Base-by-base conservation (phyloP, 2,888 invertebrate genomes). In the Pollenia griseotomentosa region DNA sequence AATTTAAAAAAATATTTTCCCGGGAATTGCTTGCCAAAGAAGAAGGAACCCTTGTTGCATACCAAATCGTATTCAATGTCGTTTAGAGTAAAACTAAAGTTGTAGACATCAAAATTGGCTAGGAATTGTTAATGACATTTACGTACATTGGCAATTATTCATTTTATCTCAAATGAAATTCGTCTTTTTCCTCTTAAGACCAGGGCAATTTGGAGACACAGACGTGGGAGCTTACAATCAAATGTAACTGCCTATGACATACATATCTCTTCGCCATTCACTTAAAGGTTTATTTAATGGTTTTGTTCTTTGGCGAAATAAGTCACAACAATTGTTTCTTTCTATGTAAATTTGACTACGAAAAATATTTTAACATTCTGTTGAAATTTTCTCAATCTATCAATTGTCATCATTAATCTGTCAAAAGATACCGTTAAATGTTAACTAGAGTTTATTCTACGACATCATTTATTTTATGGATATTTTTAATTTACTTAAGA, bases 111-210 rank as follows among this genome's bases (percentile, higher is more conserved):
- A 68, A 74, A 68, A 63, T 68, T 70, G 12, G 2, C 55, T 74
- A 79, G 42, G 80, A 74, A 85, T 68, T 55, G 19, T 74, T 68
- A 46, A 70, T 85, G 84, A 70, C 74, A 63, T 66, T 5, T 74
- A 59, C 78, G 74, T 78, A 82, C 42, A 55, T 82, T 66, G 73
- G 70, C 78, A 82, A 86, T 86, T 82, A 82, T 82, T 86, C 86
- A 82, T 85, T 77, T 77, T 68, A 23, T 65, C 11, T 8, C 23
- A 59, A 79, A 66, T 66, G 51, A 78, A 59, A 61, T 66, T 79
- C 44, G 23, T 61, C 33, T 84, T 51, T 42, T 46, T 19, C 77
- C n/a, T 74, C n/a, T 19, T 44, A 55, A 2, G 8, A 53, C 11
- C 8, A 63, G 23, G 42, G 42, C 19, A 10, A 48, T 68, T 68